Evolutionary conservation across 2,797 vertebrate species (phyloP), one percentile per base, ranked within the genome.

Genomic region (Amniataba percoides): DNA sequence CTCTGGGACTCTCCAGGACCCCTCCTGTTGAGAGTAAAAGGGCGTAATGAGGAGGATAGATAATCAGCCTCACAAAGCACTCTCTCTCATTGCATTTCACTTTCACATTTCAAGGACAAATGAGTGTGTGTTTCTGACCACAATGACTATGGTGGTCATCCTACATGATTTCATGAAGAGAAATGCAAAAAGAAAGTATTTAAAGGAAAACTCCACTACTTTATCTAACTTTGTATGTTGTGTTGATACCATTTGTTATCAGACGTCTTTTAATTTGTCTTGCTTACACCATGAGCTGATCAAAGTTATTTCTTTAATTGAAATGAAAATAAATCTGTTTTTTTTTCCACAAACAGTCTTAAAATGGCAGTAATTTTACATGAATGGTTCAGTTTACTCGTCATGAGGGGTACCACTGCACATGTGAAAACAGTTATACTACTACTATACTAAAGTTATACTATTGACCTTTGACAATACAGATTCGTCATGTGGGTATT

Each of bases 1-100:
- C 63, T 63, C 48, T 72, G 88, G 91, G 91, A 91, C 85, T 92
- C 88, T 92, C 88, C 84, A 62, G 34, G 48, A 69, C 46, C 88
- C 53, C n/a, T n/a, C 67, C 59, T 63, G n/a, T 48, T 80, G 52
- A 68, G 81, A 0, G 0, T 46, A 60, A 88, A 82, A 71, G 69
- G 62, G 31, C 52, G 19, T 4, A 1, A 49, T 69, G 42, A 75
- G 48, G 7, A 43, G 27, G 83, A 66, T 2, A 70, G 46, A 78
- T 64, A 73, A 68, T 42, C 0, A 16, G 40, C 18, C 1, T 46
- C n/a, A 31, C 4, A 31, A 25, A 21, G 25, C 9, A 23, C 4
- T 18, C 31, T 15, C 12, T 21, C 12, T 19, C 16, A 3, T 57
- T 49, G 7, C 31, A 31, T 90, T 92, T 90, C 86, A 85, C 74